A percentile compares a stretch with the other conserved stretches of the same genome.
Evolutionary conservation across 2,113 vertebrate species (phyloP).

Genomic region (Choloepus hoffmanni): DNA sequence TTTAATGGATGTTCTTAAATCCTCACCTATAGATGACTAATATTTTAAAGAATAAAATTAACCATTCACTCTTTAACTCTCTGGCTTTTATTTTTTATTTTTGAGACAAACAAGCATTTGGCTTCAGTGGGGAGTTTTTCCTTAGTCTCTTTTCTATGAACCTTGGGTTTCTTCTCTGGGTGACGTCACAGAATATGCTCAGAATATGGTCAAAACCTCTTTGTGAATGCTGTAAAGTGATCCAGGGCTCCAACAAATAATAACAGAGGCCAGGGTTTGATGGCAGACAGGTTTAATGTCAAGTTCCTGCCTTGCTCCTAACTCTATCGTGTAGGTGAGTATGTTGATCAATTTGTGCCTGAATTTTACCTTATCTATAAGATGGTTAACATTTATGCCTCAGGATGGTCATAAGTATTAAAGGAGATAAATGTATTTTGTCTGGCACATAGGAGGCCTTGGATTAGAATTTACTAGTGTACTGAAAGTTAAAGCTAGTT

Average conservation of each 20-base stretch:
- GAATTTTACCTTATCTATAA: not conserved
- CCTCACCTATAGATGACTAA: not conserved
- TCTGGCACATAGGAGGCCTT: not conserved
- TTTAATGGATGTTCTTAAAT: slow-evolving; percentile 46
- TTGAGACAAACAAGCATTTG: slow-evolving; percentile 34
- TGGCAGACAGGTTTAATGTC: not conserved
- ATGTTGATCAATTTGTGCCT: not conserved
- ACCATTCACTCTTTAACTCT: not conserved
- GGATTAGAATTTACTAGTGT: not conserved
- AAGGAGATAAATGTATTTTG: not conserved
- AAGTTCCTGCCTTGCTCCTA: not conserved
- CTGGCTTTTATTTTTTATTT: slow-evolving; percentile 50
- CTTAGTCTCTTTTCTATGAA: slow-evolving; percentile 43
- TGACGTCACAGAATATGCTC: not conserved
- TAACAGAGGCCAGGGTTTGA: not conserved
- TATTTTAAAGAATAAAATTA: slow-evolving; percentile 57
- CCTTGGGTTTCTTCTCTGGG: slow-evolving; percentile 21
- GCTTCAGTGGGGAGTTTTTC: not conserved
- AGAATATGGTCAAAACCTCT: not conserved
- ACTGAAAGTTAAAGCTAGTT: slow-evolving; percentile 1
- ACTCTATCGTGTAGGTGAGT: not conserved
- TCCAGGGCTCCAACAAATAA: not conserved
- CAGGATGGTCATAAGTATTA: not conserved
- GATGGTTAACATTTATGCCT: not conserved
- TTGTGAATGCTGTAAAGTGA: not conserved